Evolutionary conservation across 2,888 invertebrate genomes (phyloP), one percentile per base, ranked within the genome.

Genomic region (Pardosa pseudoannulata): DNA sequence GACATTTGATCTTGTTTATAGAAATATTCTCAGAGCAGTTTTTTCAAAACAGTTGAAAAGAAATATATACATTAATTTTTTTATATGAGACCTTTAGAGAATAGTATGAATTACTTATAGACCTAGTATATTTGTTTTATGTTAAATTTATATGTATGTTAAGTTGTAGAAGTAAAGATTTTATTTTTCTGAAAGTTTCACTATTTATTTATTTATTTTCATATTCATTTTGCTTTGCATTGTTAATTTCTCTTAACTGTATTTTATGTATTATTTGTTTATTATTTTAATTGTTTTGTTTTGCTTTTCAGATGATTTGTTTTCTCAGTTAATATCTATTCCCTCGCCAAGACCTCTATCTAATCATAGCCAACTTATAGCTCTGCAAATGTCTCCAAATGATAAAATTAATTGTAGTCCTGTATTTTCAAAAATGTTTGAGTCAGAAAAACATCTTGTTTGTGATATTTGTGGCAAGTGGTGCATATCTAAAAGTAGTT

Each of bases 401-500:
- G 11, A 11, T 3, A 56, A 56, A 46, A 16, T 16, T 5, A 56
- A 56, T 3, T 56, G 5, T 5, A 56, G 3, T 23, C 5, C 19
- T 56, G 11, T 5, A 2, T 23, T 56, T 23, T 23, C 56, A 23
- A 11, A 2, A 23, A 23, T 19, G 2, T 56, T 19, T 23, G 5
- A 11, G 1, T 1, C 23, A 3, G 23, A 56, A 23, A 56, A 23
- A 6, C 56, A 19, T 23, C 19, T n/a, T 19, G 67, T 76, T 29
- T 85, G 83, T 73, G 72, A 65, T 29, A 85, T 85, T n/a, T 85
- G 83, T 32, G 67, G 78, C 29, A 64, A 72, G 31, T 73, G 72
- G 67, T 85, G 83, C 31, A 85, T 67, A 16, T 85, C 83, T 28
- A 85, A 85, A 72, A 85, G 83, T 56, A 78, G 83, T 23, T 41